phyloP scores from a whole-genome alignment of 1,140 invertebrate genomes.

The Acromyrmex echinatior region DNA sequence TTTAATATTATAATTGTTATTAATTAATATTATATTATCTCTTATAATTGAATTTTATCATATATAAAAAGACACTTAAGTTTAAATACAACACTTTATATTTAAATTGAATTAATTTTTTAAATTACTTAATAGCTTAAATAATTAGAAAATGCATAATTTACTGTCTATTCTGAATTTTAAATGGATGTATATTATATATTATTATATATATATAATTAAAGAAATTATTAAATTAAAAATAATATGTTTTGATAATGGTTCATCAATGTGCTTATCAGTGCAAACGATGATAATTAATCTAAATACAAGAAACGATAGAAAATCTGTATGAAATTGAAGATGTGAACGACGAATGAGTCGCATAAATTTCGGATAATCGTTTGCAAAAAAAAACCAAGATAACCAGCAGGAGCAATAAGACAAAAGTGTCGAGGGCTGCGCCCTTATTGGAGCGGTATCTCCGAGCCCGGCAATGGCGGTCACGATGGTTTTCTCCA shows the following conservation, averaged over 20 bases:
- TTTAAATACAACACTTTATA: neutral
- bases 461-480: slow-evolving; percentile 2
- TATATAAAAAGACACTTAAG: no score
- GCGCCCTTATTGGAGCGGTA: slow-evolving; percentile 24
- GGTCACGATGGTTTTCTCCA: slow-evolving; percentile 43
- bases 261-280: neutral
- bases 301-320: slow-evolving; percentile 16
- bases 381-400: slow-evolving; percentile 27
- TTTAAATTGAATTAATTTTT: neutral
- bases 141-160: neutral
- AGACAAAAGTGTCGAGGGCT: slow-evolving; percentile 30
- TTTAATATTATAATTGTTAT: neutral
- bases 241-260: neutral
- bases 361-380: slow-evolving; percentile 45
- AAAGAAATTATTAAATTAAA: slow-evolving; percentile 7
- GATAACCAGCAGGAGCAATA: slow-evolving; percentile 35
- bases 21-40: neutral
- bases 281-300: neutral
- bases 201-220: neutral
- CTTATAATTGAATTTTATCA: neutral
- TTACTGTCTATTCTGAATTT: neutral
- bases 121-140: neutral
- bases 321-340: slow-evolving; percentile 37
- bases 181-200: neutral
- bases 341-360: neutral